Evolutionary conservation across 2,888 invertebrate species (phyloP).

Genomic region (Tenthredo mesomela): DNA sequence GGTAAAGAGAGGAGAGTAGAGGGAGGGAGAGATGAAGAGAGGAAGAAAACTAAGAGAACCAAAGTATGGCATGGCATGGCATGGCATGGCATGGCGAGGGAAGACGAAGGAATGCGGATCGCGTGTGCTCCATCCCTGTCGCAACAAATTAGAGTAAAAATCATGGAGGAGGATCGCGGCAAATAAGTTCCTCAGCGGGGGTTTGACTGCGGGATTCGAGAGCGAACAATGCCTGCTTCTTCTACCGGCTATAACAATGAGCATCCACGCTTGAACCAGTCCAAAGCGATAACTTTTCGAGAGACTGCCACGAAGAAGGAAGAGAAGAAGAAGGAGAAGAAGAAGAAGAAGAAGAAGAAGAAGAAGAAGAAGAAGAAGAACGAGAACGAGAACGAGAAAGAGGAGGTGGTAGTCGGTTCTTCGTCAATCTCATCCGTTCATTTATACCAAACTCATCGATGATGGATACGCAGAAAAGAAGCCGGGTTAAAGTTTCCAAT

Average conservation of each 20-base stretch:
- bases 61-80: not conserved
- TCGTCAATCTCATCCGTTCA: not conserved
- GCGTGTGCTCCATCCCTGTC: constrained; percentile 75
- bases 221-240: constrained; percentile 64
- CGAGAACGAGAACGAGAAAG: not conserved
- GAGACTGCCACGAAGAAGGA: constrained; percentile 3
- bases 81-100: constrained; percentile 31
- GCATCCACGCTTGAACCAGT: constrained; percentile 48
- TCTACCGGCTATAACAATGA: constrained; percentile 54
- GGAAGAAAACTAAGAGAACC: constrained; percentile 49
- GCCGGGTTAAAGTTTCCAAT: too few species aligned
- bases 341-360: constrained; percentile 6
- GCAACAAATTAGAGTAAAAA: constrained; percentile 77
- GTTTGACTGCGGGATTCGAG: constrained; percentile 58
- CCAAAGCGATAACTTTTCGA: constrained; percentile 43
- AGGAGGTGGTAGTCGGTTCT: not conserved
- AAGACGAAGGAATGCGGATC: constrained; percentile 70
- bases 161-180: constrained; percentile 75
- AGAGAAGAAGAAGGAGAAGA: constrained; percentile 41
- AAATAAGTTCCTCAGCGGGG: constrained; percentile 75
- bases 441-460: constrained; percentile 12
- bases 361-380: not conserved
- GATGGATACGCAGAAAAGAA: constrained; percentile 1
- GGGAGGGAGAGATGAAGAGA: constrained; percentile 6
- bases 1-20: constrained; percentile 42